Evolutionary conservation across 2,113 vertebrate species (phyloP).

Genomic region (Chaenogobius annularis): DNA sequence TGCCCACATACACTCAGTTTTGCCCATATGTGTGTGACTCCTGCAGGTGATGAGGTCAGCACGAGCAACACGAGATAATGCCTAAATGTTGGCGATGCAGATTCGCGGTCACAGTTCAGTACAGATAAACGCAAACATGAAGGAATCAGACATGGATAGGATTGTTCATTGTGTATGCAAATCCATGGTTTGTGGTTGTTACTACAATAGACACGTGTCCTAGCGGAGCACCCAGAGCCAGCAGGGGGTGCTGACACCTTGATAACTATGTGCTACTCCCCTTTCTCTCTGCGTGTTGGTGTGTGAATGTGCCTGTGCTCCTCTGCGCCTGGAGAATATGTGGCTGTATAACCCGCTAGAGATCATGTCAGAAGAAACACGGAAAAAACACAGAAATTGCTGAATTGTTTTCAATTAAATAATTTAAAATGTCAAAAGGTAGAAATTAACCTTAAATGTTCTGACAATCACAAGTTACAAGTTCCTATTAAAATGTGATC

Average conservation of each 20-base stretch:
- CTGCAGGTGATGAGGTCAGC: neutral
- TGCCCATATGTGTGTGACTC: neutral
- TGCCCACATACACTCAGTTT: neutral
- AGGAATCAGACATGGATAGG: neutral
- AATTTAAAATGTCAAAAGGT: neutral
- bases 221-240: constrained; percentile 75
- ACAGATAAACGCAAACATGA: neutral
- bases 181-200: constrained; percentile 21
- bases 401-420: neutral
- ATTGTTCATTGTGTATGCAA: constrained; percentile 10
- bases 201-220: constrained; percentile 39
- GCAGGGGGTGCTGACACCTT: constrained; percentile 94
- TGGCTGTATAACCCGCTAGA: constrained; percentile 12
- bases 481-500: constrained; percentile 10
- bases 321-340: constrained; percentile 26
- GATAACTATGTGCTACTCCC: constrained; percentile 66
- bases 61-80: neutral
- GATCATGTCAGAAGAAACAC: neutral
- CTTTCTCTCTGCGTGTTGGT: constrained; percentile 9
- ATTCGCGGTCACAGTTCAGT: neutral
- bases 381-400: neutral
- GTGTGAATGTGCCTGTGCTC: constrained; percentile 29
- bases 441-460: neutral
- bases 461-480: neutral
- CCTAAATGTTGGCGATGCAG: neutral